phyloP scores from a whole-genome alignment of 2,113 vertebrate genomes.

The Cyprinodon variegatus region DNA sequence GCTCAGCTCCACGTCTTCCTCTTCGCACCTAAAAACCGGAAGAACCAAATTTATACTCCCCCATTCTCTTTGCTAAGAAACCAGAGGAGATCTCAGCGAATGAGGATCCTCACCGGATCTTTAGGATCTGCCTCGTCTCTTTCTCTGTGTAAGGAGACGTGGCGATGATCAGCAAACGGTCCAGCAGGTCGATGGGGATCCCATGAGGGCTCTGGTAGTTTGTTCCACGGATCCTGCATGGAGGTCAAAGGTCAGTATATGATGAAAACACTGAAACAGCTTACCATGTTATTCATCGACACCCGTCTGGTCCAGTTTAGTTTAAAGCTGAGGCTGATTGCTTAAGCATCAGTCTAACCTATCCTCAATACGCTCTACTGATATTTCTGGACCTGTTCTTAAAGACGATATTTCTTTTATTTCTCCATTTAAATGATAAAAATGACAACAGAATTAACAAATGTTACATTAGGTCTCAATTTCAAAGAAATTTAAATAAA shows the following conservation, averaged over 20 bases:
- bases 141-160: conserved; percentile 91
- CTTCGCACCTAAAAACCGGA: conserved; percentile 83
- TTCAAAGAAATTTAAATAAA: too few species aligned
- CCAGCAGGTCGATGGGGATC: conserved; percentile 91
- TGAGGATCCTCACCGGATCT: conserved; percentile 82
- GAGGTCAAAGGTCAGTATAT: neutral
- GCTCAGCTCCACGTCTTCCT: conserved; percentile 91
- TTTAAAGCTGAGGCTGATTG: too few species aligned
- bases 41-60: neutral
- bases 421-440: too few species aligned
- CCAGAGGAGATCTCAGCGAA: neutral
- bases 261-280: too few species aligned
- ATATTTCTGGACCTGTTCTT: too few species aligned
- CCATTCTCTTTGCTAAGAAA: accelerated
- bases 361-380: too few species aligned
- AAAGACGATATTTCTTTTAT: too few species aligned
- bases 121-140: conserved; percentile 91
- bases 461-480: too few species aligned
- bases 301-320: too few species aligned
- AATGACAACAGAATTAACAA: too few species aligned
- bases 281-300: too few species aligned
- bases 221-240: conserved; percentile 88
- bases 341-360: too few species aligned
- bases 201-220: conserved; percentile 93
- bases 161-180: conserved; percentile 90